phyloP scores from a whole-genome alignment of 1,140 invertebrate genomes.

The Nylanderia fulva region DNA sequence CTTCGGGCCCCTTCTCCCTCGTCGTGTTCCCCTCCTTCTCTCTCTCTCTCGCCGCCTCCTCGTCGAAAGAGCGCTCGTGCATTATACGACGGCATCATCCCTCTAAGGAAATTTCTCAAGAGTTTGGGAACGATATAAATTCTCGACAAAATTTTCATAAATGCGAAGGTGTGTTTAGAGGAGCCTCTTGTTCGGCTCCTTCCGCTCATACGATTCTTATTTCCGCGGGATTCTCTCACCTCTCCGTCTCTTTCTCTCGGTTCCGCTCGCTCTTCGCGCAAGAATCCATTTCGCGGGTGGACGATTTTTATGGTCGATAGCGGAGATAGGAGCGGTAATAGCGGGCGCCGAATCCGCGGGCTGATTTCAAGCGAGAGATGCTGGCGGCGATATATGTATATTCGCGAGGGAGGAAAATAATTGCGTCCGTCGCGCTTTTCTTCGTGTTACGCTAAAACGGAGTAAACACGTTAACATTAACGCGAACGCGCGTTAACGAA shows the following conservation, averaged over 20 bases:
- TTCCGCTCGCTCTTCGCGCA: constrained; percentile 37
- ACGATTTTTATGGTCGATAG: constrained; percentile 71
- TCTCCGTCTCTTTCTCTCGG: no score
- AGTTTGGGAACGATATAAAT: no score
- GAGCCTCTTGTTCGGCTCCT: no score
- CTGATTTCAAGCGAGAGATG: constrained; percentile 51
- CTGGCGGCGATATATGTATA: constrained; percentile 45
- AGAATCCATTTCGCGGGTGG: constrained; percentile 73
- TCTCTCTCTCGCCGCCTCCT: constrained; percentile 9
- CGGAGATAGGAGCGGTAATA: constrained; percentile 57
- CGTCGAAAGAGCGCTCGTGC: constrained; percentile 41
- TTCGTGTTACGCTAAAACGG: background rate
- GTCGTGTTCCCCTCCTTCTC: constrained; percentile 12
- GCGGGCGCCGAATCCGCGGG: constrained; percentile 17
- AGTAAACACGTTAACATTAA: constrained; percentile 31
- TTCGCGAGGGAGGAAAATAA: constrained; percentile 1
- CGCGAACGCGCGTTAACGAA: background rate
- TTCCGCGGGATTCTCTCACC: constrained; percentile 5
- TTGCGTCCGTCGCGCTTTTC: constrained; percentile 14
- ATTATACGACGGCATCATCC: background rate
- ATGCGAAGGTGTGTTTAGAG: no score
- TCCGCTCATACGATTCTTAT: constrained; percentile 19
- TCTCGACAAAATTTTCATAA: no score
- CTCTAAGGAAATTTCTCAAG: background rate
- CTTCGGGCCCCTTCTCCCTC: constrained; percentile 74